These are phyloP conservation scores for Chaetogeoica ovagalla DNA, from an alignment of 2,888 invertebrate genomes.

Conservation along the genomic window DNA sequence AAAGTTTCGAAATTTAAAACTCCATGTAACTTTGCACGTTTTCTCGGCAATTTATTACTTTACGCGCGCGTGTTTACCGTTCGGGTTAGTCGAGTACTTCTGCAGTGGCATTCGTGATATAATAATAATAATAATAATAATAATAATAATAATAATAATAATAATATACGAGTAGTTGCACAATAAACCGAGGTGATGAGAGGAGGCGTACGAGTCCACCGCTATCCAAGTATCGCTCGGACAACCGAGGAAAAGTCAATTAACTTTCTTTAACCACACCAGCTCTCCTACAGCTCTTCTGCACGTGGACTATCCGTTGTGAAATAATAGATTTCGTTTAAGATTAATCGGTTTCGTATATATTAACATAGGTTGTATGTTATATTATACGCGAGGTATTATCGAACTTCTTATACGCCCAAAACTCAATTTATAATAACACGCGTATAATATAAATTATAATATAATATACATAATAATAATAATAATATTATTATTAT, in stretches of 20 bases:
- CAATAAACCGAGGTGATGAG: no score
- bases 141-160: no score
- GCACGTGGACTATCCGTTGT: background rate
- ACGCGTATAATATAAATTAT: no score
- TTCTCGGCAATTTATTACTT: no score
- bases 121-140: no score
- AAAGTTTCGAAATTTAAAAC: no score
- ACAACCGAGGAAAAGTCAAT: constrained; percentile 16
- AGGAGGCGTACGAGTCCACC: no score
- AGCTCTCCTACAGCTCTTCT: background rate
- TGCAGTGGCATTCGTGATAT: no score
- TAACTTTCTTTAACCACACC: constrained; percentile 30
- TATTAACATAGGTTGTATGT: background rate
- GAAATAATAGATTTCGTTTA: constrained; percentile 47
- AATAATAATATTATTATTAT: background rate
- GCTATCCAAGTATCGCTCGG: background rate
- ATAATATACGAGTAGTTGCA: no score
- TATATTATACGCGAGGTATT: background rate
- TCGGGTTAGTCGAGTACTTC: no score
- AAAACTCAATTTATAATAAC: constrained; percentile 23
- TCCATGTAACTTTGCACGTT: no score
- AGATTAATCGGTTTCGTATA: constrained; percentile 38
- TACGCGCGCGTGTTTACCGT: no score
- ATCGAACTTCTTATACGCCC: background rate
- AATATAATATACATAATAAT: background rate